Percentiles rank a stretch among this genome's conserved stretches.
Conservation (phyloP, 2,888 invertebrate genomes). For the Notodonta ziczac region DNA sequence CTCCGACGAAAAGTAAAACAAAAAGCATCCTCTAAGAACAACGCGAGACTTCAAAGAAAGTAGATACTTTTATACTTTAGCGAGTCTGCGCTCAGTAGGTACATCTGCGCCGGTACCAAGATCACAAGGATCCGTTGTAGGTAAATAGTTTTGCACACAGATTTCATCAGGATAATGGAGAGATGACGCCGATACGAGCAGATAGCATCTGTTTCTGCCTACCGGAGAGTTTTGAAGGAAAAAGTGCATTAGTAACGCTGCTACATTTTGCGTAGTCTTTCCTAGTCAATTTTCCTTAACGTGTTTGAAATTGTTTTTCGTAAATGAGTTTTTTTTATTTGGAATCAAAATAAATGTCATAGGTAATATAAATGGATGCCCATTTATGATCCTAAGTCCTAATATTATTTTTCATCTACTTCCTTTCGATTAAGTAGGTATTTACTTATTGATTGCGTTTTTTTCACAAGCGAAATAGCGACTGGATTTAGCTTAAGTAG, state of each 20-base stretch:
- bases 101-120: not conserved
- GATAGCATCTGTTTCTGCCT: not conserved
- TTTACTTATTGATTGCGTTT: no score
- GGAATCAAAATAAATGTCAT: no score
- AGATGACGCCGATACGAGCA: not conserved
- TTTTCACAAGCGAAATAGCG: no score
- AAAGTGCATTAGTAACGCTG: not conserved
- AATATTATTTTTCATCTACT: no score
- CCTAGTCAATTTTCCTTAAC: not conserved
- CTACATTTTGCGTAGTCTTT: not conserved
- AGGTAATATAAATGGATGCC: no score
- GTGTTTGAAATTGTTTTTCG: not conserved
- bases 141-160: slow-evolving; percentile 1
- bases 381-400: no score
- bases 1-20: not conserved
- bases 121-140: not conserved
- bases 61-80: no score
- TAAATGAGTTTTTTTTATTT: not conserved
- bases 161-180: not conserved
- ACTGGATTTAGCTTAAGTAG: no score
- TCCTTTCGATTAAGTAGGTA: no score
- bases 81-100: not conserved
- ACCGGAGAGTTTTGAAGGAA: not conserved
- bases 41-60: not conserved
- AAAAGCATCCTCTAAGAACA: not conserved